phyloP scores from a whole-genome alignment of 2,113 vertebrate species.

The Picathartes gymnocephalus region DNA sequence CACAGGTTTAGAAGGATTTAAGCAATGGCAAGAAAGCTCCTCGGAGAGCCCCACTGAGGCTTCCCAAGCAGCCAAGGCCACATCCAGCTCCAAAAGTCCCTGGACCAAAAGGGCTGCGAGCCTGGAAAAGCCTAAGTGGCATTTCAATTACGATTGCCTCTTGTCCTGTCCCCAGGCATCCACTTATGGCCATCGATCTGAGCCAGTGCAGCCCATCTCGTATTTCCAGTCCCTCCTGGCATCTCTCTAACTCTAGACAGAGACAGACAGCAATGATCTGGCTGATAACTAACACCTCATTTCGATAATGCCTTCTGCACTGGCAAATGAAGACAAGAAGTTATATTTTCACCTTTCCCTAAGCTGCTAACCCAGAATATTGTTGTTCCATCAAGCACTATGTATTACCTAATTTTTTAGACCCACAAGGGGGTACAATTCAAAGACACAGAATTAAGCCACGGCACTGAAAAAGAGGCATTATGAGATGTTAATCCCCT shows the following conservation, averaged over 20 bases:
- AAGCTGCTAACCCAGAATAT: background rate
- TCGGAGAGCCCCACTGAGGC: background rate
- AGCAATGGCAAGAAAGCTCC: background rate
- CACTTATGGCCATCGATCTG: background rate
- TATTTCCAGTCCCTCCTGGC: background rate
- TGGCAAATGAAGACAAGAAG: background rate
- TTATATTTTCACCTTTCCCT: background rate
- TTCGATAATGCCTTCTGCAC: background rate
- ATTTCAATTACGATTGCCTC: background rate
- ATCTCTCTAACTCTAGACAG: background rate
- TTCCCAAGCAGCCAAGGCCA: background rate
- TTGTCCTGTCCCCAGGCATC: conserved; percentile 6
- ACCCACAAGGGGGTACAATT: background rate
- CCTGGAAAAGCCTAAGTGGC: background rate
- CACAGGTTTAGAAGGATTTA: background rate
- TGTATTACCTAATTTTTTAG: background rate
- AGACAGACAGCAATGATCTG: background rate
- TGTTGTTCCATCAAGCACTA: background rate
- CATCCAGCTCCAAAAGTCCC: background rate
- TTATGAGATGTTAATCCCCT: background rate
- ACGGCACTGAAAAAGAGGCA: background rate
- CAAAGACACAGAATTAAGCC: background rate
- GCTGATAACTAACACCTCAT: background rate
- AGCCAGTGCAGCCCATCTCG: background rate
- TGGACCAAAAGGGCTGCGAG: background rate